phyloP scores from a whole-genome alignment of 2,888 invertebrate genomes.

The Acleris cristana region DNA sequence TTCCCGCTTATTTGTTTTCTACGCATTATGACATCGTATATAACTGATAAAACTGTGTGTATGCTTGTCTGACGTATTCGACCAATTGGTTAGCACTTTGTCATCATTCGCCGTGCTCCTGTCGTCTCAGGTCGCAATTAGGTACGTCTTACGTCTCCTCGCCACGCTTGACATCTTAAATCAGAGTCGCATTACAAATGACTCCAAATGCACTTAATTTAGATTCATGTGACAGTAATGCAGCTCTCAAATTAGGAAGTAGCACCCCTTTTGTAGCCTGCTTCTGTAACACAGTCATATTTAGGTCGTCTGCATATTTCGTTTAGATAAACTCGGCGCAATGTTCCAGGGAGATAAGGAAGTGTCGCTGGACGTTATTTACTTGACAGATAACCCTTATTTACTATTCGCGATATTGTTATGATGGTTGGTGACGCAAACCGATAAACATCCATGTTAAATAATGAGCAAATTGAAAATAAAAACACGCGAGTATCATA shows the following conservation, averaged over 20 bases:
- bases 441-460: slow-evolving; percentile 20
- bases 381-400: slow-evolving; percentile 49
- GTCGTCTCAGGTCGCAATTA: not conserved
- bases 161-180: slow-evolving; percentile 12
- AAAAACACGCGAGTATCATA: slow-evolving; percentile 5
- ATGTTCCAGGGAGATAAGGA: slow-evolving; percentile 51
- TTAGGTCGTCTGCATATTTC: slow-evolving; percentile 30
- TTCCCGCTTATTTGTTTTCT: no score
- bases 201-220: slow-evolving; percentile 19
- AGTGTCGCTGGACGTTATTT: slow-evolving; percentile 59
- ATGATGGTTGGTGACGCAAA: slow-evolving; percentile 29
- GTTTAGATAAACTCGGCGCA: slow-evolving; percentile 31
- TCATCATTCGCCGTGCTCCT: not conserved
- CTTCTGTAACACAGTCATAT: slow-evolving; percentile 36
- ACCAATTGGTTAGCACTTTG: not conserved
- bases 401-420: slow-evolving; percentile 41
- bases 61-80: not conserved
- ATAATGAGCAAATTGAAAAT: slow-evolving; percentile 18
- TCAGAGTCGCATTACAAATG: slow-evolving; percentile 10
- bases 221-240: slow-evolving; percentile 33
- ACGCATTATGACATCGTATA: no score
- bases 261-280: slow-evolving; percentile 27
- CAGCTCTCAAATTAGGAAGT: slow-evolving; percentile 28
- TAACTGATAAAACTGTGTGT: not conserved
- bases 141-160: no score